phyloP scores from a whole-genome alignment of 2,113 vertebrate species.

The Brachionichthys hirsutus region DNA sequence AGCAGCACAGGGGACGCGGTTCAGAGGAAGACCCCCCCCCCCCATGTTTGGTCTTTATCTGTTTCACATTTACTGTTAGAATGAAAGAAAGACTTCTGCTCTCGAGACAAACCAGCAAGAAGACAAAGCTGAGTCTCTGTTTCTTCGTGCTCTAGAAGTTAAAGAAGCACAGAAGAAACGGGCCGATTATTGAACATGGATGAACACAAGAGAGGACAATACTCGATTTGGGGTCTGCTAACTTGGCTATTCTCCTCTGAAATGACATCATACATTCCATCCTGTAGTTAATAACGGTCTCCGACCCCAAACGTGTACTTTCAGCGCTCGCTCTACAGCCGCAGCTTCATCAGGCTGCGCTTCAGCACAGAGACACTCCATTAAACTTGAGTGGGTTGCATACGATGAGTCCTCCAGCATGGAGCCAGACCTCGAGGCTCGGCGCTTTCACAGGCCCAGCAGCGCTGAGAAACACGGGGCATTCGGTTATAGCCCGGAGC shows the following conservation, averaged over 20 bases:
- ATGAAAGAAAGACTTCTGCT: too few species aligned
- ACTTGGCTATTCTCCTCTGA: not conserved
- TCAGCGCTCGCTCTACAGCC: slow-evolving; percentile 4
- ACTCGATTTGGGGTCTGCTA: slow-evolving; percentile 15
- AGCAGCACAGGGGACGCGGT: slow-evolving; percentile 8
- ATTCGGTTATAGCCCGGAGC: too few species aligned
- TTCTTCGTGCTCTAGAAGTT: too few species aligned
- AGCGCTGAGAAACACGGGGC: too few species aligned
- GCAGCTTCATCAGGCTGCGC: slow-evolving; percentile 22
- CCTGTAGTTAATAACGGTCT: not conserved
- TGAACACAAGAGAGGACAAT: slow-evolving; percentile 27
- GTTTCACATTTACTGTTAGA: slow-evolving; percentile 3
- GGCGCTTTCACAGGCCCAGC: too few species aligned
- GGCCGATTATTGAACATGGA: slow-evolving; percentile 24
- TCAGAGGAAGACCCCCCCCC: not conserved
- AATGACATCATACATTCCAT: slow-evolving; percentile 2
- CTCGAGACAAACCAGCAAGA: too few species aligned
- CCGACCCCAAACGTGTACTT: not conserved
- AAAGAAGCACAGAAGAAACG: too few species aligned
- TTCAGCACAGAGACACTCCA: slow-evolving; percentile 11
- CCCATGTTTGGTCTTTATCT: slow-evolving; percentile 10
- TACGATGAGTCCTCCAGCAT: slow-evolving; percentile 4
- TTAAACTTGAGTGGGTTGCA: slow-evolving; percentile 18
- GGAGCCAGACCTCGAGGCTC: not conserved
- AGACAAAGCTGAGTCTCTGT: too few species aligned